Evolutionary conservation across 2,888 invertebrate genomes (phyloP), one percentile per base, ranked within the genome.

Genomic region (Brachypalpus laphriformis): DNA sequence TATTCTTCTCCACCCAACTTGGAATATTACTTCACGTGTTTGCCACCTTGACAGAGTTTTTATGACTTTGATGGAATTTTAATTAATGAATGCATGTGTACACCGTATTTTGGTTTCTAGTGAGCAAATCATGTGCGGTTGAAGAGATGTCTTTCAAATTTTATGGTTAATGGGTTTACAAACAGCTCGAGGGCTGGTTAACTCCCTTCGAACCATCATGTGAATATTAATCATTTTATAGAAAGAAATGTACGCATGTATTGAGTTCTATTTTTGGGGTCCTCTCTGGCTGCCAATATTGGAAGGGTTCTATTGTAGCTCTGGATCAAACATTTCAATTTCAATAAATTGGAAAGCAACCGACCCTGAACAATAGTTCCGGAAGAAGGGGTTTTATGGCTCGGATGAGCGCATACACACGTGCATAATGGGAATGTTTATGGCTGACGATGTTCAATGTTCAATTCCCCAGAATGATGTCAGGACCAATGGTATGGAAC

Each of bases 381-480:
- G 66, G 61, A 56, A 49, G 72, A 63, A 61, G 63, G 82, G 56
- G 68, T 82, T 83, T 66, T 61, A 59, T 65, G 25, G 20, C 20
- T 18, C 37, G n/a, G 49, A 31, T 57, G 49, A 56, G 63, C 68
- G 42, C 59, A 68, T 16, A 61, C 74, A 81, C 59, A 66, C 54
- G 59, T 51, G 54, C 37, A 54, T 31, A 59, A 40, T 37, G 37
- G 28, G 28, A 37, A n/a, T 47, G 25, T 8, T 22, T 47, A 68
- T 49, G 40, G 59, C 37, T 59, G 9, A 47, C 6, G 59, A 54
- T 57, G 71, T 72, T n/a, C n/a, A 18, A 66, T 78, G 78, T 74
- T 83, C 61, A 83, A 78, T 83, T 83, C 78, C 40, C 45, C 49
- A 82, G 76, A 82, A 76, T 82, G 65, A 42, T 75, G 81, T 68